phyloP scores from a whole-genome alignment of 2,888 invertebrate genomes.

The Nycteola revayana region DNA sequence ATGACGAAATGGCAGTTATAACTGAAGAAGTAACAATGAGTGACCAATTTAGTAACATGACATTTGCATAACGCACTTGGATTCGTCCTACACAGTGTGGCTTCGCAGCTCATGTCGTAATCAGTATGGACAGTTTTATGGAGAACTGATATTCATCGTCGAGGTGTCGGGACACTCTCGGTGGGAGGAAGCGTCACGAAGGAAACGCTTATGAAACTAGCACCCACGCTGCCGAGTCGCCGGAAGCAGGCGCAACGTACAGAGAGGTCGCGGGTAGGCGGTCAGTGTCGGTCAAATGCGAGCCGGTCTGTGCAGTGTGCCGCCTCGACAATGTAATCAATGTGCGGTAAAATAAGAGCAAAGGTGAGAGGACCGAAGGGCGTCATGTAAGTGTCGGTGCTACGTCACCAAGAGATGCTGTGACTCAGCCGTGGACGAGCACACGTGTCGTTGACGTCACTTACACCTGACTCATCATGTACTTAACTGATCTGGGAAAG shows the following conservation, averaged over 20 bases:
- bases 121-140: conserved; percentile 22
- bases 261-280: conserved; percentile 45
- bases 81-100: conserved; percentile 47
- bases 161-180: conserved; percentile 35
- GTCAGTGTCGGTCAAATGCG: conserved; percentile 30
- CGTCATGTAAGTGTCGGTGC: conserved; percentile 37
- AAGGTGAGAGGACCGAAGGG: conserved; percentile 53
- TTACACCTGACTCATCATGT: conserved; percentile 63
- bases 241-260: conserved; percentile 67
- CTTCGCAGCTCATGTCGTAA: conserved; percentile 36
- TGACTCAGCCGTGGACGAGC: conserved; percentile 56
- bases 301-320: conserved; percentile 26
- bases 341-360: conserved; percentile 45
- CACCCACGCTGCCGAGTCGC: conserved; percentile 57
- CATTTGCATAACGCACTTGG: conserved; percentile 50
- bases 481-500: conserved; percentile 42
- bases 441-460: conserved; percentile 70
- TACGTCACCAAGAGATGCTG: conserved; percentile 59
- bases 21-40: conserved; percentile 51
- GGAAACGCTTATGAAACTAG: conserved; percentile 71
- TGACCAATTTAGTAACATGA: conserved; percentile 50
- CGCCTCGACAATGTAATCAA: conserved; percentile 39
- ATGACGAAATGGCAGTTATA: conserved; percentile 42
- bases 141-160: conserved; percentile 32
- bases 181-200: conserved; percentile 62